These are phyloP conservation scores for Poecilia gillii DNA, from an alignment of 2,797 vertebrate species.

Conservation along the genomic window DNA sequence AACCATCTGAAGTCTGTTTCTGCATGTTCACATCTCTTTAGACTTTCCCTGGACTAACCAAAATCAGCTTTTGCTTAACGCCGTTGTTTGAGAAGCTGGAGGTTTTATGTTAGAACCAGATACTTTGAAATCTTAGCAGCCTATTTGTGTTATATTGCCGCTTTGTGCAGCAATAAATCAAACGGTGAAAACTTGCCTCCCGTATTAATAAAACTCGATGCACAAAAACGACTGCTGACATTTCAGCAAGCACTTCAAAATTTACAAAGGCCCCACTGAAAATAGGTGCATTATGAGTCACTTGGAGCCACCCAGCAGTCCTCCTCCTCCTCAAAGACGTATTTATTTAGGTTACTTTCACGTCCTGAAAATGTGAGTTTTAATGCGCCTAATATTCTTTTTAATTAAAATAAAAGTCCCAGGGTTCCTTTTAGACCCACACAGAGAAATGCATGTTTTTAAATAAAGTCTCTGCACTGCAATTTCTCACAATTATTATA, in stretches of 20 bases:
- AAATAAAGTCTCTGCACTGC: neutral
- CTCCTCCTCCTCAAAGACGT: neutral
- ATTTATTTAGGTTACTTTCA: neutral
- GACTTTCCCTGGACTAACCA: conserved; percentile 20
- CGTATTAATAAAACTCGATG: neutral
- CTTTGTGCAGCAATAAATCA: conserved; percentile 3
- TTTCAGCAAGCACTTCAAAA: neutral
- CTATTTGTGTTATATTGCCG: neutral
- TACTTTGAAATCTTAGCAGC: neutral
- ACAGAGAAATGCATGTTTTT: neutral
- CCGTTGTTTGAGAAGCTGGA: neutral
- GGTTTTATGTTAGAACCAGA: conserved; percentile 7
- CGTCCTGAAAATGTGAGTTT: neutral
- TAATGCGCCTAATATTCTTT: neutral
- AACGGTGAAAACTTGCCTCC: neutral
- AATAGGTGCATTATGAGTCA: neutral
- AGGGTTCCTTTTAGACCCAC: neutral
- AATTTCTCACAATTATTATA: neutral
- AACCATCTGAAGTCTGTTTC: conserved; percentile 17
- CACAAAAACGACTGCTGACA: neutral
- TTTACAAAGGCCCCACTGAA: neutral
- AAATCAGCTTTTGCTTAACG: conserved; percentile 5
- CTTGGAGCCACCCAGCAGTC: neutral
- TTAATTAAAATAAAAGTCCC: neutral
- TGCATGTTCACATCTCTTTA: conserved; percentile 10